These are phyloP conservation scores for Macropodus opercularis DNA, from an alignment of 2,797 vertebrate genomes.

Conservation along the genomic window DNA sequence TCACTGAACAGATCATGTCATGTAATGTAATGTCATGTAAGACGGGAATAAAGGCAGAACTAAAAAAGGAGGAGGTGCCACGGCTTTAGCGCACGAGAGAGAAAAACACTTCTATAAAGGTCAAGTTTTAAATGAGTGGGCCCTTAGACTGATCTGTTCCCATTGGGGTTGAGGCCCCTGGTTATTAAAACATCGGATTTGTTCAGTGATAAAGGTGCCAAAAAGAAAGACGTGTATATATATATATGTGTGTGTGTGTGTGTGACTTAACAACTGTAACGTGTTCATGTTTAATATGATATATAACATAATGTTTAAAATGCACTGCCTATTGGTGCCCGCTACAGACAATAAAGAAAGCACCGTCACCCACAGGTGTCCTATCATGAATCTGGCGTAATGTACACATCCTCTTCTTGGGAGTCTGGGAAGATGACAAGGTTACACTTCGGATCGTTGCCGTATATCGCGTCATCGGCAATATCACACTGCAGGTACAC, in stretches of 20 bases:
- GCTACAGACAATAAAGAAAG: too few species aligned
- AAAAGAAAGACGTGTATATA: too few species aligned
- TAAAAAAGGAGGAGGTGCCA: not conserved
- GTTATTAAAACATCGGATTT: too few species aligned
- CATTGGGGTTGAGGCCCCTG: too few species aligned
- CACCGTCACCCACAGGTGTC: not conserved
- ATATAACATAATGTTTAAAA: too few species aligned
- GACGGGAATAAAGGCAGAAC: not conserved
- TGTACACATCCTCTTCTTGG: conserved; percentile 73
- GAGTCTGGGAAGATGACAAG: conserved; percentile 29
- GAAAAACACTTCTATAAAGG: conserved; percentile 16
- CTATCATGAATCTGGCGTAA: conserved; percentile 69
- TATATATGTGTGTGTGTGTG: too few species aligned
- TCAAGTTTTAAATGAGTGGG: conserved; percentile 14
- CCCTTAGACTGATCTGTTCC: conserved; percentile 1
- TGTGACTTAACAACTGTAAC: too few species aligned
- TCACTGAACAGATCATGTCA: too few species aligned
- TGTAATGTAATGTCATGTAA: too few species aligned
- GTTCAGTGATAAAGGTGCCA: too few species aligned
- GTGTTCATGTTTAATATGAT: too few species aligned
- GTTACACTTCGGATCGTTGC: conserved; percentile 69
- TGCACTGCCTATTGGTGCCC: too few species aligned
- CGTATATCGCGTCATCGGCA: conserved; percentile 76
- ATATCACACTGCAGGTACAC: conserved; percentile 74
- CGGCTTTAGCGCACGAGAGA: not conserved